These are phyloP conservation scores for Homalodisca vitripennis DNA, from an alignment of 1,140 invertebrate genomes.

Conservation along the genomic window DNA sequence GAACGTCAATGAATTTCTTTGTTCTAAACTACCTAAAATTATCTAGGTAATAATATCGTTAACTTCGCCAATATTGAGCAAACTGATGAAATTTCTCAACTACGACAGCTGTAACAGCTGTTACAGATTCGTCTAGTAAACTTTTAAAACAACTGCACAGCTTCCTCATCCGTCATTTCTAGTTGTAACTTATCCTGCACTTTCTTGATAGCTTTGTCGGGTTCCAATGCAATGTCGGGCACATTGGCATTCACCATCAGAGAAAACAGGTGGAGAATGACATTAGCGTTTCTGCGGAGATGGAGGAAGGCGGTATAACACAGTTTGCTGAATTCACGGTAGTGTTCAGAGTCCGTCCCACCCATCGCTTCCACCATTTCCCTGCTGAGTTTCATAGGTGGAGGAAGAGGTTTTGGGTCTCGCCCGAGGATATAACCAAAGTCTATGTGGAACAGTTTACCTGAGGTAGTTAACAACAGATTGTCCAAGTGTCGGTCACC, in stretches of 20 bases:
- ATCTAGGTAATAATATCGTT: no score
- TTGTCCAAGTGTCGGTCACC: slow-evolving; percentile 99
- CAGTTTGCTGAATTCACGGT: slow-evolving; percentile 91
- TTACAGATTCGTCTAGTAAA: slow-evolving; percentile 90
- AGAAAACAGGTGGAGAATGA: slow-evolving; percentile 97
- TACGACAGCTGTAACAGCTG: slow-evolving; percentile 92
- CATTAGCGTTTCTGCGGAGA: slow-evolving; percentile 91
- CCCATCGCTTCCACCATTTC: slow-evolving; percentile 99
- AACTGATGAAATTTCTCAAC: slow-evolving; percentile 97
- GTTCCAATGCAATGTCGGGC: slow-evolving; percentile 98
- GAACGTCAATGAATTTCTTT: no score
- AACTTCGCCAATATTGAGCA: slow-evolving; percentile 87
- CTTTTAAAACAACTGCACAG: slow-evolving; percentile 92
- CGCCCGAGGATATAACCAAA: slow-evolving; percentile 98
- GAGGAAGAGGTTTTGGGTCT: slow-evolving; percentile 97
- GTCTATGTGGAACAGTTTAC: slow-evolving; percentile 98
- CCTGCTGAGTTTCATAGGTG: slow-evolving; percentile 97
- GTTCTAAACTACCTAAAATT: no score
- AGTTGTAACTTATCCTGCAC: slow-evolving; percentile 95
- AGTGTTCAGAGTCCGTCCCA: slow-evolving; percentile 88
- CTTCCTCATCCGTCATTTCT: slow-evolving; percentile 95
- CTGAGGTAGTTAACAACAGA: slow-evolving; percentile 83
- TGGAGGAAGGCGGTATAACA: slow-evolving; percentile 97
- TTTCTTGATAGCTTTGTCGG: slow-evolving; percentile 98
- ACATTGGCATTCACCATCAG: slow-evolving; percentile 99